Percentiles rank a stretch among this genome's conserved stretches.
Evolutionary conservation across 2,797 vertebrate species (phyloP).

Genomic region (Urosaurus nigricauda): DNA sequence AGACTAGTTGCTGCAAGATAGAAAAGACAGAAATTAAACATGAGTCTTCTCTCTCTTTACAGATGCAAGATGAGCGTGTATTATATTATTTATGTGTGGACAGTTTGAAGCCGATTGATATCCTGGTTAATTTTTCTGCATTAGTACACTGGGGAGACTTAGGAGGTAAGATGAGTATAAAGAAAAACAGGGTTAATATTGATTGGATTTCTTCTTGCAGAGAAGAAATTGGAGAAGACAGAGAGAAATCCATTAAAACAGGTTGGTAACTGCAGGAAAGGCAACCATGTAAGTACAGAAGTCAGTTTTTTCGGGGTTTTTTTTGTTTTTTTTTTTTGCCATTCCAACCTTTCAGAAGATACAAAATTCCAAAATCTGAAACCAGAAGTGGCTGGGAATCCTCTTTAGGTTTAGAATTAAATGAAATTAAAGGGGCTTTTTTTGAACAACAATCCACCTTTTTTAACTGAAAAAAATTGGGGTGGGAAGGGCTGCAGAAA

Average conservation of each 20-base stretch:
- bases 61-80: constrained; percentile 82
- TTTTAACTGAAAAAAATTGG: too few relatives aligned
- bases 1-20: neutral
- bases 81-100: constrained; percentile 90
- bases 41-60: constrained; percentile 41
- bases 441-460: too few relatives aligned
- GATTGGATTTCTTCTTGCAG: neutral
- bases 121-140: constrained; percentile 90
- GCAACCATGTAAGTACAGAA: too few relatives aligned
- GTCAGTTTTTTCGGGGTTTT: too few relatives aligned
- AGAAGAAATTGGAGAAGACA: neutral
- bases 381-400: too few relatives aligned
- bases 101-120: constrained; percentile 84
- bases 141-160: constrained; percentile 84
- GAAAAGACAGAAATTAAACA: neutral
- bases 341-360: too few relatives aligned
- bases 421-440: too few relatives aligned
- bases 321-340: too few relatives aligned
- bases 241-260: neutral
- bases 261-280: neutral
- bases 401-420: too few relatives aligned
- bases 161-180: constrained; percentile 75
- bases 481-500: neutral
- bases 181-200: constrained; percentile 35
- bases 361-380: too few relatives aligned